phyloP scores from a whole-genome alignment of 2,113 vertebrate genomes.

The Emydura subglobosa region DNA sequence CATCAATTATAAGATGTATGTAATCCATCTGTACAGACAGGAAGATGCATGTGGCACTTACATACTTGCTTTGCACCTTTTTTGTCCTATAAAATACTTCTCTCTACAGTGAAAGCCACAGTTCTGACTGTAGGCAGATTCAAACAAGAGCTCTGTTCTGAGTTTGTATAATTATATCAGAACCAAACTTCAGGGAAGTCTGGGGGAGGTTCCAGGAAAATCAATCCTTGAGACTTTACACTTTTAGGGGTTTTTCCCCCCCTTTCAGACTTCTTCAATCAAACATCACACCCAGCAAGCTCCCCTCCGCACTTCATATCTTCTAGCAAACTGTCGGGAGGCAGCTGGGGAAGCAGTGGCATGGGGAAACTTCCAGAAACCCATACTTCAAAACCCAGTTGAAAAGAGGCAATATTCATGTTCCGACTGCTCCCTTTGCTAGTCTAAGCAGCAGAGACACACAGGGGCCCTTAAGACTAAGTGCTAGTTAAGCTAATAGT shows the following conservation, averaged over 20 bases:
- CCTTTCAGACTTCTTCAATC: not conserved
- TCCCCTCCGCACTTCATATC: not conserved
- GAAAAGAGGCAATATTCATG: not conserved
- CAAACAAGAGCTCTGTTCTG: not conserved
- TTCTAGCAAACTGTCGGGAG: rapidly evolving
- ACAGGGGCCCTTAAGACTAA: not conserved
- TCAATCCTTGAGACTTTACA: not conserved
- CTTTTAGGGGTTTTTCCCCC: not conserved
- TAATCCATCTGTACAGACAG: not conserved
- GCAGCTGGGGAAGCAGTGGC: not conserved
- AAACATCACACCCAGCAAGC: rapidly evolving
- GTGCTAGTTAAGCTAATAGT: not conserved
- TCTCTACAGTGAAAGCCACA: slow-evolving; percentile 22
- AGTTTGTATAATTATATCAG: not conserved
- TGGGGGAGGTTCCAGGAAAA: not conserved
- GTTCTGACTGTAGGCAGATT: not conserved
- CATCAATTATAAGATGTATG: not conserved
- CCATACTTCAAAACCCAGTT: not conserved
- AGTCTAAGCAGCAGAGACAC: not conserved
- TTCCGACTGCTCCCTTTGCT: not conserved
- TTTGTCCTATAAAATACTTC: not conserved
- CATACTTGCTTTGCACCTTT: not conserved
- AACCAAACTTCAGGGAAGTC: not conserved
- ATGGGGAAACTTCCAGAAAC: not conserved
- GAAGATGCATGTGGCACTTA: not conserved